Evolutionary conservation across 2,113 vertebrate species (phyloP).

Genomic region (Sciurus niger): DNA sequence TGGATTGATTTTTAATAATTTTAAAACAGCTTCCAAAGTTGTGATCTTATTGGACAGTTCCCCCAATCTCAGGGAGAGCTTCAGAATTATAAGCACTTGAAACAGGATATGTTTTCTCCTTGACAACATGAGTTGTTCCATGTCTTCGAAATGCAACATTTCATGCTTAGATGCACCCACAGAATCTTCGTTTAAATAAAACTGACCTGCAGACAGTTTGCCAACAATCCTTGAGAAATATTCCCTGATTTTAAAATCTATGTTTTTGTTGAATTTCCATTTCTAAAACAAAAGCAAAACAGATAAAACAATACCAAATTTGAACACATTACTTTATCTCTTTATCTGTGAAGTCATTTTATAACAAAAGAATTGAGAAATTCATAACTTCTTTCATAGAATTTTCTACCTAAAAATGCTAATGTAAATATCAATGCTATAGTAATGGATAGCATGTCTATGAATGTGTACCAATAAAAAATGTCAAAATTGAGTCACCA

Average conservation of each 20-base stretch:
- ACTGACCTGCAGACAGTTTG: background rate
- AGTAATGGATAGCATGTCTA: background rate
- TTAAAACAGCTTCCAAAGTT: constrained; percentile 21
- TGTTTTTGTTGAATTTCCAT: constrained; percentile 53
- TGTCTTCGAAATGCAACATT: background rate
- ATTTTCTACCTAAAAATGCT: background rate
- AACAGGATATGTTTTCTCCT: constrained; percentile 8
- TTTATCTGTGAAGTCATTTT: constrained; percentile 67
- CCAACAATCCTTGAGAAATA: constrained; percentile 16
- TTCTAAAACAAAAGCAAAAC: constrained; percentile 32
- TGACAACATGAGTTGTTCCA: background rate
- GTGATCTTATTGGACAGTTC: constrained; percentile 1
- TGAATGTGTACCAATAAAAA: background rate
- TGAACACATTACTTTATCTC: constrained; percentile 39
- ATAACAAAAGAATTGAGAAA: constrained; percentile 33
- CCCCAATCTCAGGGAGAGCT: background rate
- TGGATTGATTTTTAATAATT: background rate
- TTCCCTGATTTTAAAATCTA: constrained; percentile 46
- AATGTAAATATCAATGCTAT: background rate
- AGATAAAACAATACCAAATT: constrained; percentile 26
- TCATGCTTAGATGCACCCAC: constrained; percentile 18
- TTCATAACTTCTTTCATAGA: background rate
- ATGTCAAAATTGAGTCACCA: background rate
- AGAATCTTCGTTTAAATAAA: constrained; percentile 60
- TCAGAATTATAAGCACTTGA: constrained; percentile 46